Evolutionary conservation across 2,113 vertebrate genomes (phyloP).

Genomic region (Merops nubicus): DNA sequence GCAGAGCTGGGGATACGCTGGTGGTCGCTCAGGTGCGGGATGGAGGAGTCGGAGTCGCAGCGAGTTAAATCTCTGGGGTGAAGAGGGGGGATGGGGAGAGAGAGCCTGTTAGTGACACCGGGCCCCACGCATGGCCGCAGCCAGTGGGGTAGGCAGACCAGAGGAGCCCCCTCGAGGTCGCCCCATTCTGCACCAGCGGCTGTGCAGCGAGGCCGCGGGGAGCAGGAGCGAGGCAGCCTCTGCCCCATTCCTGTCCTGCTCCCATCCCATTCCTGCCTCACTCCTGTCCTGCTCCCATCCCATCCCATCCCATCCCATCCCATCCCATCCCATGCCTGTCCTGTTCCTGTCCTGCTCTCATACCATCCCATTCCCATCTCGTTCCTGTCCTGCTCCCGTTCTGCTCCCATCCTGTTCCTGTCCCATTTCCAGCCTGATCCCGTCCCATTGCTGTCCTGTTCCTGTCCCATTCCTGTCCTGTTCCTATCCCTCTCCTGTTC

Average conservation of each 20-base stretch:
- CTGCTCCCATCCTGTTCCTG: too few species aligned
- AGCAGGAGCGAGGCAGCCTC: neutral
- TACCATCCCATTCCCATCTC: too few species aligned
- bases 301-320: too few species aligned
- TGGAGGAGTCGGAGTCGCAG: slow-evolving; percentile 93
- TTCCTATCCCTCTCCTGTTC: neutral
- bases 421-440: neutral
- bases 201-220: fast-evolving
- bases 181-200: neutral
- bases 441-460: neutral
- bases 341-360: too few species aligned
- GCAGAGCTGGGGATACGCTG: slow-evolving; percentile 75
- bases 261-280: too few species aligned
- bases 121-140: neutral
- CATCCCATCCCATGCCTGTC: too few species aligned
- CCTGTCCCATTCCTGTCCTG: neutral
- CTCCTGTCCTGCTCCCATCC: too few species aligned
- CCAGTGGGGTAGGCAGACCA: neutral
- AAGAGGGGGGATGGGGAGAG: neutral
- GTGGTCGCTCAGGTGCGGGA: slow-evolving; percentile 86
- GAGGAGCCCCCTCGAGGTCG: neutral
- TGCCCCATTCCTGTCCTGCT: neutral
- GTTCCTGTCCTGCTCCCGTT: too few species aligned
- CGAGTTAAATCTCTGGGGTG: slow-evolving; percentile 89
- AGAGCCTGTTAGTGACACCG: fast-evolving